Conservation (phyloP, 2,888 invertebrate species). For the Fragum fragum region DNA sequence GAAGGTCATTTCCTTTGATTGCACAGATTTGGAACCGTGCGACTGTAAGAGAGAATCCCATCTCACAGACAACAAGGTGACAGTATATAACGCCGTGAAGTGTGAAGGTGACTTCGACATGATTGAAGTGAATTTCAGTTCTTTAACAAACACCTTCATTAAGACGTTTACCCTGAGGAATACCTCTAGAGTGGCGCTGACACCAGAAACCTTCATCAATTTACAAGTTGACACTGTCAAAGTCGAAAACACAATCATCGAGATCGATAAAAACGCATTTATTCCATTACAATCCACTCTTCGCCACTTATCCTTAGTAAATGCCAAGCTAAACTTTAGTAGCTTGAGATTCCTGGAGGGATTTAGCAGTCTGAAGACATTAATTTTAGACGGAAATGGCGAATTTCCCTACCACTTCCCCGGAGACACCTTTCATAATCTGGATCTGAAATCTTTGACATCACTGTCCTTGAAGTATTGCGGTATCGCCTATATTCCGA, state of each 20-base stretch:
- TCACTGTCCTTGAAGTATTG: conserved; percentile 48
- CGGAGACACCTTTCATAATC: conserved; percentile 37
- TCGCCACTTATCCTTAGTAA: conserved; percentile 39
- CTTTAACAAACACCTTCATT: conserved; percentile 25
- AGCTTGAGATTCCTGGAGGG: conserved; percentile 40
- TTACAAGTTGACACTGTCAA: conserved; percentile 44
- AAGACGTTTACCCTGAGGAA: conserved; percentile 51
- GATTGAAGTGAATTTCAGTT: conserved; percentile 32
- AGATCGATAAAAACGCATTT: conserved; percentile 40
- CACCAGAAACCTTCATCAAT: conserved; percentile 32
- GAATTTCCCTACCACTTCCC: conserved; percentile 56
- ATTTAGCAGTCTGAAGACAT: conserved; percentile 39
- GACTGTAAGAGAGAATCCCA: conserved; percentile 43
- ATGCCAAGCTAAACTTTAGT: conserved; percentile 40
- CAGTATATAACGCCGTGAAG: conserved; percentile 41
- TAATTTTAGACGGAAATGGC: conserved; percentile 54
- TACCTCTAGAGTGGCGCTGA: conserved; percentile 27
- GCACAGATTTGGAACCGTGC: conserved; percentile 53
- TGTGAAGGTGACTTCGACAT: conserved; percentile 50
- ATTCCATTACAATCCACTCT: conserved; percentile 32
- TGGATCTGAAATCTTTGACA: conserved; percentile 38
- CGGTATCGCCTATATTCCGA: conserved; percentile 52
- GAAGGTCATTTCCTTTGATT: conserved; percentile 37
- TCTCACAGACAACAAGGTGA: conserved; percentile 13
- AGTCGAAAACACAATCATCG: conserved; percentile 36